Base-by-base conservation (phyloP, 2,113 vertebrate genomes). In the Chaetodon trifascialis region DNA sequence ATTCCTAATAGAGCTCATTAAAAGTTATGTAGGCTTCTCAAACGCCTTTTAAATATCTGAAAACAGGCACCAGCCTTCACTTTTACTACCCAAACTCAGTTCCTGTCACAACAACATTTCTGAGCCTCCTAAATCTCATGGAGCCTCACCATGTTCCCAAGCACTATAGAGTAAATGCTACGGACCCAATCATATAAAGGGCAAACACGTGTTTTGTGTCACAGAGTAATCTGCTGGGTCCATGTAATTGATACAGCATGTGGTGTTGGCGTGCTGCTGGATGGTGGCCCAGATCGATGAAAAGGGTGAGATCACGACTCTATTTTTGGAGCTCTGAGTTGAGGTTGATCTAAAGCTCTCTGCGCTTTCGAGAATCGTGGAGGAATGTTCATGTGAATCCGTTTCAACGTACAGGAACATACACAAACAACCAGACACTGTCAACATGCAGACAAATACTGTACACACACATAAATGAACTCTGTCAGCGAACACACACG, bases 181-280 rank as follows among this genome's bases (percentile, higher is more conserved):
- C 2, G 7, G 65, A 78, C 56, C 73, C 67, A 66, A 58, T 87
- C 86, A 82, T 71, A 62, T 51, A 38, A 69, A 80, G 67, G 72
- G 69, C 85, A 73, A 85, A 81, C 92, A 91, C 83, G 80, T 91
- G 90, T 94, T 95, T 89, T 89, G 77, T 83, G 83, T 91, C 82
- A 67, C 36, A 47, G 46, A 79, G 59, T 89, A 91, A 92, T 92
- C 85, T 54, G n/a, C 34, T 80, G 83, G 75, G 68, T 58, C 60
- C 70, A 17, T 73, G 76, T 94, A 92, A 95, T 93, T 85, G 89
- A 89, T 83, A 65, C 83, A 84, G 74, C 84, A 58, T 94, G 92
- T 89, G 76, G 75, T 40, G 76, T 68, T 44, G 82, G 84, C 63
- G 38, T 85, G 64, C 72, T 77, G 78, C 84, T 85, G 87, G 78